A percentile compares a stretch with the other conserved stretches of the same genome.
These are phyloP conservation scores for Otocyon megalotis DNA, from an alignment of 2,113 vertebrate species.

Conservation along the genomic window DNA sequence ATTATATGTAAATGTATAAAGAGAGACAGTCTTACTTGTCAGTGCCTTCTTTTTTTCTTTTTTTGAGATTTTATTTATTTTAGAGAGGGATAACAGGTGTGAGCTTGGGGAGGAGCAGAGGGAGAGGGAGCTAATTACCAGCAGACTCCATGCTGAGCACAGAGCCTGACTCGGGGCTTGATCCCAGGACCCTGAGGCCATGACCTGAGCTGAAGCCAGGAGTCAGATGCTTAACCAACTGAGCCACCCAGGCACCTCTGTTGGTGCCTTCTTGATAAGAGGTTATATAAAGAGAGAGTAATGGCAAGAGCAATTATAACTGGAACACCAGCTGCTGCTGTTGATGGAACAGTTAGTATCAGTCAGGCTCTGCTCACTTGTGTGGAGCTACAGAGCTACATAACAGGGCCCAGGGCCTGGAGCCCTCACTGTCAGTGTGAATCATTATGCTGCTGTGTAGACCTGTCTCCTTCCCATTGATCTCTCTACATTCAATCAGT, in stretches of 20 bases:
- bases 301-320: rapidly evolving
- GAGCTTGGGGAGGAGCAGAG: background rate
- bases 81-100: background rate
- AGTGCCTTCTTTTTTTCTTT: background rate
- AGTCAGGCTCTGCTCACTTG: background rate
- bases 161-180: background rate
- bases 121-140: background rate
- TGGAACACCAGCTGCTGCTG: background rate
- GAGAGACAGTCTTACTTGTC: background rate
- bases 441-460: rapidly evolving
- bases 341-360: background rate
- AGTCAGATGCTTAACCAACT: background rate
- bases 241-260: background rate
- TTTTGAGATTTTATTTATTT: background rate
- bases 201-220: background rate
- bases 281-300: too few relatives aligned
- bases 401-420: background rate
- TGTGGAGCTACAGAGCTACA: background rate
- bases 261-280: background rate
- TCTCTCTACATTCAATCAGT: background rate
- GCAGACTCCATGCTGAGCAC: background rate
- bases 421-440: background rate
- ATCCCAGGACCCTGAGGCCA: background rate
- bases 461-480: background rate
- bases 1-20: rapidly evolving